These are phyloP conservation scores for Pitangus sulphuratus DNA, from an alignment of 2,797 vertebrate genomes.

Conservation along the genomic window DNA sequence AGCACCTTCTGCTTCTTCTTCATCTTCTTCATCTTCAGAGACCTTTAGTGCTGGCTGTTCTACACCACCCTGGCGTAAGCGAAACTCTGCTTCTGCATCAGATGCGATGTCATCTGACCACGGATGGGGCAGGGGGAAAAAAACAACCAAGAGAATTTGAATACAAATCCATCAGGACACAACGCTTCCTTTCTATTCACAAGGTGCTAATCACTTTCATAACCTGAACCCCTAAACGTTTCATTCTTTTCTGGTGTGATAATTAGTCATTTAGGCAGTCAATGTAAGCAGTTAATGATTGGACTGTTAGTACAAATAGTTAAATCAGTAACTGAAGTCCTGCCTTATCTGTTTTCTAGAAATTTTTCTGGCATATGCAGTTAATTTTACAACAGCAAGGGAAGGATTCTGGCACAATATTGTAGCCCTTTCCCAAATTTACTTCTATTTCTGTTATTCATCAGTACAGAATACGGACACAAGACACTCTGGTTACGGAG, in stretches of 20 bases:
- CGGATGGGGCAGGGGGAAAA: not conserved
- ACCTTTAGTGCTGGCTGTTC: slow-evolving; percentile 70
- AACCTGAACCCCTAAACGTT: not conserved
- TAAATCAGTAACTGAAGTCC: not conserved
- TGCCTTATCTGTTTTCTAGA: not conserved
- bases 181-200: not conserved
- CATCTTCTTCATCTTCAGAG: slow-evolving; percentile 71
- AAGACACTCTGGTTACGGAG: not conserved
- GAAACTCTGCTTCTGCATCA: slow-evolving; percentile 88
- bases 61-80: slow-evolving; percentile 49
- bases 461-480: not conserved
- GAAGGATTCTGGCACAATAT: not conserved
- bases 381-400: not conserved
- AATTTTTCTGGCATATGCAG: not conserved
- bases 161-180: not conserved
- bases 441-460: not conserved
- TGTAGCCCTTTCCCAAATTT: not conserved
- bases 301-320: not conserved
- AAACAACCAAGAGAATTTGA: not conserved
- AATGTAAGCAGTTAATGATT: not conserved
- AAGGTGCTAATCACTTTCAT: not conserved
- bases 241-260: not conserved
- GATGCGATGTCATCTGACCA: slow-evolving; percentile 88
- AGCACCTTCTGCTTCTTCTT: slow-evolving; percentile 10
- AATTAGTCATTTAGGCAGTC: not conserved